phyloP scores from a whole-genome alignment of 2,797 vertebrate genomes.

The Notoglanidium macrostoma region DNA sequence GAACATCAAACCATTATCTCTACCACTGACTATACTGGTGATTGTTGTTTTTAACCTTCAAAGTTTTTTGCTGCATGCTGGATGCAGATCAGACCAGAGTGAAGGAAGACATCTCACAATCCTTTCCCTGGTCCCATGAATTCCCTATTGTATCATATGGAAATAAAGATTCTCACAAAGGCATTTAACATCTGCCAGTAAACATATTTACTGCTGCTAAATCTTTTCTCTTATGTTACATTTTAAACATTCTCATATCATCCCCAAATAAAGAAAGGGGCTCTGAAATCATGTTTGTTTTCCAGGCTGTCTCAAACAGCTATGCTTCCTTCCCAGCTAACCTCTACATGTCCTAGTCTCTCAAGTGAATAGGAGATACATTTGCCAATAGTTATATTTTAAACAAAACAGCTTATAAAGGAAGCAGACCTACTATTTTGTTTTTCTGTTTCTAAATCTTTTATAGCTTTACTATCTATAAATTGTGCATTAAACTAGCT shows the following conservation, averaged over 20 bases:
- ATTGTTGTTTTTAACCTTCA: slow-evolving; percentile 74
- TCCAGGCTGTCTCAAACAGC: slow-evolving; percentile 19
- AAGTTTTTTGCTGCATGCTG: slow-evolving; percentile 45
- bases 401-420: background rate
- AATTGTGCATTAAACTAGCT: slow-evolving; percentile 33
- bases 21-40: slow-evolving; percentile 71
- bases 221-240: slow-evolving; percentile 12
- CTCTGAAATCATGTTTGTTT: slow-evolving; percentile 65
- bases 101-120: background rate
- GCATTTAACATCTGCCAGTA: slow-evolving; percentile 21
- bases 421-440: background rate
- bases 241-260: slow-evolving; percentile 61
- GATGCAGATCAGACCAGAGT: slow-evolving; percentile 72
- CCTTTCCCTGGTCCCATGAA: slow-evolving; percentile 32
- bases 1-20: slow-evolving; percentile 74
- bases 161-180: slow-evolving; percentile 37
- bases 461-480: slow-evolving; percentile 18
- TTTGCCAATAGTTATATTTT: slow-evolving; percentile 56
- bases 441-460: slow-evolving; percentile 1
- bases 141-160: slow-evolving; percentile 34
- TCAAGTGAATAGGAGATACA: slow-evolving; percentile 46
- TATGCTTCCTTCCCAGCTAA: slow-evolving; percentile 31
- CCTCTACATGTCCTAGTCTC: slow-evolving; percentile 63
- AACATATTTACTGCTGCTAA: slow-evolving; percentile 27
- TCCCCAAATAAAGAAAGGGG: slow-evolving; percentile 62